Base-by-base conservation (phyloP, 2,113 vertebrate species). In the Daboia siamensis region DNA sequence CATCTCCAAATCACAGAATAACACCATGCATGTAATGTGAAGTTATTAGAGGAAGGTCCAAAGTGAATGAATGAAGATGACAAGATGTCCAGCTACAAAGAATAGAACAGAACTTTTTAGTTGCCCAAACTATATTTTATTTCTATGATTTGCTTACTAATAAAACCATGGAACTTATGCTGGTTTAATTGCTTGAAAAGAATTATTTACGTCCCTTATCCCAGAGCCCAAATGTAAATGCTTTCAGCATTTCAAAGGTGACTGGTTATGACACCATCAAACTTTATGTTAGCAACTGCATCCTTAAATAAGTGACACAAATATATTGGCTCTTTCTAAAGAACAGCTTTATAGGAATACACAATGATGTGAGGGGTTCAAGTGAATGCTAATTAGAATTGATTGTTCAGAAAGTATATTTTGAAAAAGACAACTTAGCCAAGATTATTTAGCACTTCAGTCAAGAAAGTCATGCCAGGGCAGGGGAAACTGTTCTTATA, bases 271-370 rank as follows among this genome's bases (percentile, higher is more conserved):
- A 46, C 46, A 51, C 44, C 11, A 92, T 89, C 39, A 90, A 55
- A 52, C 51, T n/a, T 92, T n/a, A 92, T 52, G 91, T 92, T 92
- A 23, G 26, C 69, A 59, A 85, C 57, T 92, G 44, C 54, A 92
- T 59, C 80, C 48, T 92, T 55, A 52, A 46, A 92, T 86, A 59
- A 61, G 17, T 89, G 55, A 29, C 69, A 92, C 69, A 92, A 33
- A 89, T 44, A 86, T 89, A 89, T 92, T 89, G 69, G 51, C 57
- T 89, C 85, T 90, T 90, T 92, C 6, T 55, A 86, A 85, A 46
- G 88, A 84, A 86, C 24, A n/a, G 11, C 52, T 90, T 85, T 85
- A 92, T 15, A 89, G 74, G 74, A 92, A 92, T 90, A 85, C 91
- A 92, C 26, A 92, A 85, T 26, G 52, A 92, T 85, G 29, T 86